Percentiles rank a stretch among this genome's conserved stretches.
Conservation (phyloP, 2,797 vertebrate genomes). For the Falco rusticolus region DNA sequence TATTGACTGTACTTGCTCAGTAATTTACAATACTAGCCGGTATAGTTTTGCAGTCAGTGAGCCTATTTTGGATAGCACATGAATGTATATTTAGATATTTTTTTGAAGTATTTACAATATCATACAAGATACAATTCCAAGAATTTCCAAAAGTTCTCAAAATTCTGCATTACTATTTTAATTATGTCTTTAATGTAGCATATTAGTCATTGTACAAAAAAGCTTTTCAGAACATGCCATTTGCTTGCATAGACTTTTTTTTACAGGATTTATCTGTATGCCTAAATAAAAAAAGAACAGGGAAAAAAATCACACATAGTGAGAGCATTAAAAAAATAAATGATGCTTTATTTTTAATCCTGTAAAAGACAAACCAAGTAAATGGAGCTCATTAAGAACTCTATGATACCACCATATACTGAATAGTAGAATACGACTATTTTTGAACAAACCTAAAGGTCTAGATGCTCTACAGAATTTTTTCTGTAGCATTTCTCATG, state of each 20-base stretch:
- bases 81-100: not conserved
- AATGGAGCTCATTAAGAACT: not conserved
- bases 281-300: not conserved
- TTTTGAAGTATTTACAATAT: not conserved
- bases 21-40: not conserved
- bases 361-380: not conserved
- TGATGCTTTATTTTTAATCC: not conserved
- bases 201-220: not conserved
- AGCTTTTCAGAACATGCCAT: not conserved
- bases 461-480: not conserved
- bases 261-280: not conserved
- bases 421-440: not conserved
- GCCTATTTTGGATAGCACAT: not conserved
- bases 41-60: not conserved
- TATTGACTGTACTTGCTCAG: not conserved
- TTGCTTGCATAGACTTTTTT: not conserved
- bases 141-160: not conserved
- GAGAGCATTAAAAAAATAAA: not conserved
- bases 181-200: not conserved
- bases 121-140: not conserved
- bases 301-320: rapidly evolving
- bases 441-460: not conserved
- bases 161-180: not conserved
- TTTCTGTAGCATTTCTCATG: not conserved
- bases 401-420: not conserved